Percentiles rank a stretch among this genome's conserved stretches.
phyloP scores from a whole-genome alignment of 2,888 invertebrate species.

The Pseudococcus viburni region DNA sequence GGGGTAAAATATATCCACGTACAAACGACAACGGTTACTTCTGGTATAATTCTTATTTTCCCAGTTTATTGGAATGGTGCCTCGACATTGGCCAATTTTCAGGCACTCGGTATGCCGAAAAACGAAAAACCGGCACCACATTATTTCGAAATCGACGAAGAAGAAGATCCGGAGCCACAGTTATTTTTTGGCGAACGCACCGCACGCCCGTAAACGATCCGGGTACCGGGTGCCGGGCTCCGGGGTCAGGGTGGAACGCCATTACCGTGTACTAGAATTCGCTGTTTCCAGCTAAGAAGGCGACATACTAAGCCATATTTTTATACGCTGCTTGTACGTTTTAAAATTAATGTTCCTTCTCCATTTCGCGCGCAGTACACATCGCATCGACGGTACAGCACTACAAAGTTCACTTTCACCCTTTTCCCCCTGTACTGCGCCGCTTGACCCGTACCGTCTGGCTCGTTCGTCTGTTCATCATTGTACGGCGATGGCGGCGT shows the following conservation, averaged over 20 bases:
- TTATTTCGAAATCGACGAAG: background rate
- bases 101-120: background rate
- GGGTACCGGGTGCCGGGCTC: background rate
- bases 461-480: constrained; percentile 34
- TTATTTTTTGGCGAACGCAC: background rate
- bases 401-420: constrained; percentile 27
- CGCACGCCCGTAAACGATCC: background rate
- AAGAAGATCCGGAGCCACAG: constrained; percentile 18
- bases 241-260: background rate
- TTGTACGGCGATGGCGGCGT: background rate
- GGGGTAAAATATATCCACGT: background rate
- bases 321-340: constrained; percentile 41
- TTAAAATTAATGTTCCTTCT: constrained; percentile 46
- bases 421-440: background rate
- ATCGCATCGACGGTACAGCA: background rate
- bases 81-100: background rate
- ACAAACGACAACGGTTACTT: background rate
- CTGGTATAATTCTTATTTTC: constrained; percentile 12
- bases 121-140: background rate
- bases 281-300: constrained; percentile 43
- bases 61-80: background rate
- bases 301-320: constrained; percentile 49
- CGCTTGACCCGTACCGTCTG: background rate
- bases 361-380: constrained; percentile 22
- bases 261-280: constrained; percentile 49